Base-by-base conservation (phyloP, 2,113 vertebrate genomes). In the Ciconia stormi region DNA sequence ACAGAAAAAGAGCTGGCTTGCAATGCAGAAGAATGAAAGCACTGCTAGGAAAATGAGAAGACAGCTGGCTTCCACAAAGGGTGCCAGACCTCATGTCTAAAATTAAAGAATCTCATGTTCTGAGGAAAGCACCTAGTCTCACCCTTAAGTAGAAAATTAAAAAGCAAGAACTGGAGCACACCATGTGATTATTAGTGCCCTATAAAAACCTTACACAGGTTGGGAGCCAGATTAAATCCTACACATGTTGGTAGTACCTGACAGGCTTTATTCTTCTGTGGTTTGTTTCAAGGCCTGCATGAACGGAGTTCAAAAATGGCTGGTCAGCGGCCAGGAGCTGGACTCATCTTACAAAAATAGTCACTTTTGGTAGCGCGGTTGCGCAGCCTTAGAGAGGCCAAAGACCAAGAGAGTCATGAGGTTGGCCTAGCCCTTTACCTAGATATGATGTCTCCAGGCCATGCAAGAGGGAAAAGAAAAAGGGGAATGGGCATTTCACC, bases 41-140 rank as follows among this genome's bases (percentile, higher is more conserved):
- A 94, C 92, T 95, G 97, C 96, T 96, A 96, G 76, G 89, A 95
- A 96, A 97, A 93, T 87, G 90, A 96, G 78, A 93, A 97, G 96
- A 92, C 63, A 95, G 77, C 90, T 91, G 95, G 86, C 93, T 96
- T 97, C 89, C 89, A 91, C 90, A 95, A 97, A 96, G 96, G 94
- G 95, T 92, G 90, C 94, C 95, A 97, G 97, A 97, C 97, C 95
- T 90, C 17, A 0, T 92, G 82, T 96, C 97, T 97, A 97, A 95
- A 97, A 96, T 96, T 96, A 97, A 96, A 95, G 84, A 93, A 88
- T 90, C 87, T 93, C 63, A 89, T 91, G 93, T 95, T 95, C 96
- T 92, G 47, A 81, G 59, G 87, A 92, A 96, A 92, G 85, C 89
- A 97, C 94, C 97, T 96, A 94, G 91, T 93, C 90, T 96, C 5